These are phyloP conservation scores for Scrobipalpa costella DNA, from an alignment of 2,888 invertebrate genomes.

Conservation along the genomic window DNA sequence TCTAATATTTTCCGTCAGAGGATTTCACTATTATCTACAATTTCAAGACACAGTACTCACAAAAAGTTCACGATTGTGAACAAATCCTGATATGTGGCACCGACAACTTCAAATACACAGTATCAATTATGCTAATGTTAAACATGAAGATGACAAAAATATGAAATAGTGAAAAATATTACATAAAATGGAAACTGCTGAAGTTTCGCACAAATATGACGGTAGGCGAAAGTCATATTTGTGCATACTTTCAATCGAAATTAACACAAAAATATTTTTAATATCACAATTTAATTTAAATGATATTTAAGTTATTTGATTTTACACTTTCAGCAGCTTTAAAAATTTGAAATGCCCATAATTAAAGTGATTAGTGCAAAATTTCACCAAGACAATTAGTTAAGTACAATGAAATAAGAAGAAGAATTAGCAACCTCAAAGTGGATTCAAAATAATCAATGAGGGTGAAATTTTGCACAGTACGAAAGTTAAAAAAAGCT, in stretches of 20 bases:
- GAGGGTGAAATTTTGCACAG: constrained; percentile 13
- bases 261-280: not conserved
- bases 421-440: not conserved
- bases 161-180: constrained; percentile 12
- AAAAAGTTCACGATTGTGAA: constrained; percentile 28
- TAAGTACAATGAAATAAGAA: not conserved
- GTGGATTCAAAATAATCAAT: not conserved
- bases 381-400: constrained; percentile 11
- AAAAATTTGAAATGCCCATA: not conserved
- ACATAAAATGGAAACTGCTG: constrained; percentile 19
- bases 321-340: constrained; percentile 9
- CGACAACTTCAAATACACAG: constrained; percentile 61
- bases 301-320: not conserved
- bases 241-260: not conserved
- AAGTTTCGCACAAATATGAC: constrained; percentile 18
- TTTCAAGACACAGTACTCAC: constrained; percentile 42
- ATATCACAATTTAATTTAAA: not conserved
- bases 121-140: constrained; percentile 16
- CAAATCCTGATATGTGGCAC: constrained; percentile 63
- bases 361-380: constrained; percentile 6
- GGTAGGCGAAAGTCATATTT: constrained; percentile 20
- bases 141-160: constrained; percentile 24
- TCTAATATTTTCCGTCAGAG: constrained; percentile 21
- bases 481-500: constrained; percentile 17
- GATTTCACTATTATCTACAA: constrained; percentile 1